Evolutionary conservation across 2,113 vertebrate genomes (phyloP), one percentile per base, ranked within the genome.

Genomic region (Nothocercus julius): DNA sequence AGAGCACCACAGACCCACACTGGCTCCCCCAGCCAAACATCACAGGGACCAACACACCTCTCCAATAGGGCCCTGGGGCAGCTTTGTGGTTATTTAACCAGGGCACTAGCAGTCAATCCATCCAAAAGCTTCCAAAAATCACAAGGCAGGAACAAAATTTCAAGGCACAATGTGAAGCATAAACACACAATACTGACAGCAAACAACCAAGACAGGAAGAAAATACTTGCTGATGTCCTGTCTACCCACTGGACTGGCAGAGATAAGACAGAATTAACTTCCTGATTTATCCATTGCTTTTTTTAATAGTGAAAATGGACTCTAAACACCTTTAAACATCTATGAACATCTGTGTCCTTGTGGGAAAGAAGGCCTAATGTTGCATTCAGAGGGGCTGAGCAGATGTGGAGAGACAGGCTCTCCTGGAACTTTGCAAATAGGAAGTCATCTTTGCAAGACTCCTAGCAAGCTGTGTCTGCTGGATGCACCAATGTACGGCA

Each of bases 131-230:
- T 81, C 77, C 17, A 15, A 62, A 82, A 92, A 51, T 95, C n/a
- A 2, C 93, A 95, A 81, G 82, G 8, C 5, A 9, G 17, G 51
- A 19, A 22, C 79, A 91, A 87, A 7, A 95, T 96, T 96, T 91
- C 0, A 2, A 85, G 87, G 63, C 70, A 81, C 76, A 58, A 28
- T 90, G 94, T 56, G 90, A 97, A 70, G 54, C 21, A 76, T 84
- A 92, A 94, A 90, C 40, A 76, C 45, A 45, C 0, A 1, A 44
- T 20, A 24, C 66, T 90, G 70, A 61, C 47, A 91, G 45, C 92
- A 95, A 96, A 94, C 63, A 73, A 68, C 51, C 58, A 89, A 85
- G 58, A 28, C 32, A 51, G 27, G 44, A 85, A 72, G 36, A 77
- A 89, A 92, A n/a, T 0, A 2, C 22, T 67, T 2, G 0, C 28